These are phyloP conservation scores for Stylophora pistillata DNA, from an alignment of 64 coral and sea anemone species.

Conservation along the genomic window DNA sequence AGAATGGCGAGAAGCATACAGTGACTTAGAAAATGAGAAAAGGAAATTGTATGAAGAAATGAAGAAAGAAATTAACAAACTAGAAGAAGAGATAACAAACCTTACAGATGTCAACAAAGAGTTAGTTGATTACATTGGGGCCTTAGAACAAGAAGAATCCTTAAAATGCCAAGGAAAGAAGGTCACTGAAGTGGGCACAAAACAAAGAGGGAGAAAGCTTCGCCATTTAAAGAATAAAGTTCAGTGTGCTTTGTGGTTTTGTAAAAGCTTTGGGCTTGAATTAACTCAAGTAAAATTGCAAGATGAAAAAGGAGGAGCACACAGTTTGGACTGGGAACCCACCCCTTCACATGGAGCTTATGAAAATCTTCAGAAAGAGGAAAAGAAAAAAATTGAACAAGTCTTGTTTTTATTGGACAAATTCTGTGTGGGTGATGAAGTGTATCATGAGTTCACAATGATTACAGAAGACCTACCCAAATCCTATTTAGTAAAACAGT, in stretches of 20 bases:
- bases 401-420: too few species aligned
- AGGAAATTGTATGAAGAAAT: conserved; percentile 28
- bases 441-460: too few species aligned
- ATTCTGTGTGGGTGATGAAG: too few species aligned
- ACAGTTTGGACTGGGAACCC: neutral
- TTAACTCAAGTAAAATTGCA: conserved; percentile 43
- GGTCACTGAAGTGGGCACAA: conserved; percentile 30
- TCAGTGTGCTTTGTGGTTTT: conserved; percentile 67
- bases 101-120: conserved; percentile 33
- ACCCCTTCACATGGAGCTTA: neutral
- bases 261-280: conserved; percentile 62
- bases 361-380: neutral
- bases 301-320: conserved; percentile 15
- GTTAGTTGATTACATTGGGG: conserved; percentile 33
- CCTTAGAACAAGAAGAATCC: neutral
- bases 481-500: conserved; percentile 44
- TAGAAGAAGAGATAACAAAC: conserved; percentile 33
- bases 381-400: conserved; percentile 22
- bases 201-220: conserved; percentile 60
- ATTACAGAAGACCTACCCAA: conserved; percentile 10
- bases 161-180: conserved; percentile 51
- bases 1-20: conserved; percentile 44
- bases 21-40: conserved; percentile 48
- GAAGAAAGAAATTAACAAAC: conserved; percentile 21
- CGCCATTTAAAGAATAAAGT: conserved; percentile 38